Percentiles rank a stretch among this genome's conserved stretches.
These are phyloP conservation scores for Raphicerus campestris DNA, from an alignment of 2,113 vertebrate genomes.

Conservation along the genomic window DNA sequence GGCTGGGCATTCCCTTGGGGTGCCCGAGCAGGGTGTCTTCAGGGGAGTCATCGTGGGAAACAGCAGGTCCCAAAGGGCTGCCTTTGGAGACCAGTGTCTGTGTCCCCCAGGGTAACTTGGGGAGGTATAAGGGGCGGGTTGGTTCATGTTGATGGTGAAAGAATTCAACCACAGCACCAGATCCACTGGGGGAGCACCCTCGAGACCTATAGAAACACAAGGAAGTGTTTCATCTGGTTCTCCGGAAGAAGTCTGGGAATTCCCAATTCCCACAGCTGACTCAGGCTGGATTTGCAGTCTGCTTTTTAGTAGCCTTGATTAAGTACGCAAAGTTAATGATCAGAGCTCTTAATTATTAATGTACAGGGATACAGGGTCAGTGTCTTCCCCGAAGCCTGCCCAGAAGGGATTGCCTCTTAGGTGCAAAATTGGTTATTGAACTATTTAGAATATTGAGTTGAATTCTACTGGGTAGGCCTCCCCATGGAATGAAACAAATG, in stretches of 20 bases:
- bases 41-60: neutral
- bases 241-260: neutral
- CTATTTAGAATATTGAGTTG: neutral
- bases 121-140: fast-evolving
- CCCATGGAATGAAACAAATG: fast-evolving
- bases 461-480: neutral
- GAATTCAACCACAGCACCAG: neutral
- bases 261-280: too few species aligned
- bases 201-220: neutral
- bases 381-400: neutral
- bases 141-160: neutral
- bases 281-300: neutral
- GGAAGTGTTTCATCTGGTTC: neutral
- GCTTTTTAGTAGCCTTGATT: neutral
- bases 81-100: neutral
- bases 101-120: neutral
- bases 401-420: neutral
- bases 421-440: fast-evolving
- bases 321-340: neutral
- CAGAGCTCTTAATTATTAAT: neutral
- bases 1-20: neutral
- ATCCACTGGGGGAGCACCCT: neutral
- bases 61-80: neutral
- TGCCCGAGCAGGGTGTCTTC: neutral
- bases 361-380: too few species aligned